Percentiles rank a stretch among this genome's conserved stretches.
Evolutionary conservation across 2,888 invertebrate genomes (phyloP).

Genomic region (Athripsodes cinereus): DNA sequence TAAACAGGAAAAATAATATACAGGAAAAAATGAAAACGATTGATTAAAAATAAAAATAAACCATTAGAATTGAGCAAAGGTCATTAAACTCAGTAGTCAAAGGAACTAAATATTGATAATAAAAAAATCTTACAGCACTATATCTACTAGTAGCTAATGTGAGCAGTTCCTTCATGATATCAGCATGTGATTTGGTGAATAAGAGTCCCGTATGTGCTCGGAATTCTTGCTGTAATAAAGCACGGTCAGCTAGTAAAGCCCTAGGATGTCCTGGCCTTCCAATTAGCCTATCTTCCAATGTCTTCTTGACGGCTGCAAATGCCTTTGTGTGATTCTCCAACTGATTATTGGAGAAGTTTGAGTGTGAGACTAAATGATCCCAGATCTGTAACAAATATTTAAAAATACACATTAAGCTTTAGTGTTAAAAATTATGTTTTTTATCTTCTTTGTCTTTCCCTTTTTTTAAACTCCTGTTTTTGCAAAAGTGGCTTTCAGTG

Average conservation of each 20-base stretch:
- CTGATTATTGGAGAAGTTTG: constrained; percentile 46
- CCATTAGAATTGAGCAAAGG: too few relatives aligned
- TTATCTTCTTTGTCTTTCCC: too few relatives aligned
- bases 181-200: constrained; percentile 56
- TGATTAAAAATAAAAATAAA: too few relatives aligned
- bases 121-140: constrained; percentile 50
- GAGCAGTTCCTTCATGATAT: constrained; percentile 52
- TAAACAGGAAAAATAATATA: too few relatives aligned
- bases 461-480: too few relatives aligned
- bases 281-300: constrained; percentile 57
- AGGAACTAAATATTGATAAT: background rate
- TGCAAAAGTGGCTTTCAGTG: too few relatives aligned
- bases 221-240: constrained; percentile 59
- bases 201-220: constrained; percentile 40
- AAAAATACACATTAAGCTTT: background rate
- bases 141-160: constrained; percentile 60
- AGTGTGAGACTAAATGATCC: constrained; percentile 54
- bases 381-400: constrained; percentile 51
- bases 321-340: constrained; percentile 62
- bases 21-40: too few relatives aligned
- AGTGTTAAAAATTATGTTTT: too few relatives aligned
- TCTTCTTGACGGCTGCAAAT: constrained; percentile 55
- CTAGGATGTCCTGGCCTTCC: constrained; percentile 56
- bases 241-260: constrained; percentile 59
- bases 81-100: too few relatives aligned